Evolutionary conservation across 2,888 invertebrate genomes (phyloP), one percentile per base, ranked within the genome.

Genomic region (Cacoxenus indagator): DNA sequence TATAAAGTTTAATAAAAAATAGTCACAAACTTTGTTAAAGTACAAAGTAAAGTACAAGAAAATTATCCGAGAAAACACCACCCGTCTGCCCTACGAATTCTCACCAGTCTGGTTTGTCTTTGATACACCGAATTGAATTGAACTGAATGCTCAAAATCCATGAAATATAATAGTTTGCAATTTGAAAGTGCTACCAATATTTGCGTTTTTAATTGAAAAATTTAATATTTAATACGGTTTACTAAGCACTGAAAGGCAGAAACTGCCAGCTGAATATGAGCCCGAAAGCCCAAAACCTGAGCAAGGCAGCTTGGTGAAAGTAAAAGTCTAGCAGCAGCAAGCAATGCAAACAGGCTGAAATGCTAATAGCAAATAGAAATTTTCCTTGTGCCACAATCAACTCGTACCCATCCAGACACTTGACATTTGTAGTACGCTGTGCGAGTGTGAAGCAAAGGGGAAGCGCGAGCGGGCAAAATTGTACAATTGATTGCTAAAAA

Each of bases 401-500:
- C 31, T 27, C 59, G n/a, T 5, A 31, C 59, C n/a, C 37, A 31
- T 31, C 17, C 19, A 46, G 26, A 19, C 43, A 65, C 65, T 65
- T 54, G 22, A 51, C 19, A 31, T 48, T 54, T 65, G n/a, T n/a
- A 31, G n/a, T 5, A 19, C 19, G 43, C 8, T 17, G 31, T 4
- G 17, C 22, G 2, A 22, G 51, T 5, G 22, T n/a, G n/a, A 43
- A n/a, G 45, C 22, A 48, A 19, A 51, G 51, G 17, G 9, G 24
- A 51, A 24, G 6, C 22, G 51, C 9, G 19, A 22, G 17, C 48
- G 0, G n/a, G n/a, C 5, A 55, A 26, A 22, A 24, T 77, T 81
- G 72, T 73, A 72, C 79, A 82, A 82, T 81, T 78, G 83, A 82
- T 81, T 76, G 83, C 75, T 75, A 75, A 76, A 82, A 81, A 81